Conservation (phyloP, 2,888 invertebrate species). For the Philhelius pedissequus region DNA sequence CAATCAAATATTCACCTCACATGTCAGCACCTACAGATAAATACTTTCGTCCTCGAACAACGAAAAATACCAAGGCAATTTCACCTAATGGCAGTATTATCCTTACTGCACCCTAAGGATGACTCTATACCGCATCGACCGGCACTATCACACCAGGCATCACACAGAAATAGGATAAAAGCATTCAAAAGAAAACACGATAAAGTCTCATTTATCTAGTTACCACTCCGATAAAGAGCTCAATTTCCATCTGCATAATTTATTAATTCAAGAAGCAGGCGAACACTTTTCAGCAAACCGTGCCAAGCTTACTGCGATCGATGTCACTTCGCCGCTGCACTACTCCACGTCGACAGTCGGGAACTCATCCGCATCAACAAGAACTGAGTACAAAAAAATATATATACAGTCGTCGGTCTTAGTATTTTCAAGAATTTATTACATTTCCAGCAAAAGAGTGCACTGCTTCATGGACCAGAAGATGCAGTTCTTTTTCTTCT, state of each 20-base stretch:
- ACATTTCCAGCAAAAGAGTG: slow-evolving; percentile 53
- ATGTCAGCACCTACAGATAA: slow-evolving; percentile 38
- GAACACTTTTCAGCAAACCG: slow-evolving; percentile 4
- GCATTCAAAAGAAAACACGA: slow-evolving; percentile 51
- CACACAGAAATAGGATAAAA: neutral
- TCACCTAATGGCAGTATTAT: slow-evolving; percentile 29
- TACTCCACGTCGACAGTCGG: too few species aligned
- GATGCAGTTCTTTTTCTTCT: slow-evolving; percentile 26
- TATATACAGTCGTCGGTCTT: neutral
- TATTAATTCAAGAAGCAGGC: slow-evolving; percentile 51
- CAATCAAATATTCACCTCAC: slow-evolving; percentile 56
- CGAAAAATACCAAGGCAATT: slow-evolving; percentile 35
- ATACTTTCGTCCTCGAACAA: neutral
- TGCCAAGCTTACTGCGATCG: slow-evolving; percentile 46
- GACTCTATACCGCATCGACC: too few species aligned
- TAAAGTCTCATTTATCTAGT: slow-evolving; percentile 66
- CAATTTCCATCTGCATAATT: slow-evolving; percentile 69
- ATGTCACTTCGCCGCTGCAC: slow-evolving; percentile 43
- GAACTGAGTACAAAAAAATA: neutral
- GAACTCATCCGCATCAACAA: neutral
- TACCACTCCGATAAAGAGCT: slow-evolving; percentile 75
- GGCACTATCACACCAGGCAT: neutral
- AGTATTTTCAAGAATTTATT: slow-evolving; percentile 62
- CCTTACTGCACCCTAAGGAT: slow-evolving; percentile 42
- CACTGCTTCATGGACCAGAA: slow-evolving; percentile 53